These are phyloP conservation scores for Phoenicopterus ruber DNA, from an alignment of 2,113 vertebrate genomes.

Conservation along the genomic window DNA sequence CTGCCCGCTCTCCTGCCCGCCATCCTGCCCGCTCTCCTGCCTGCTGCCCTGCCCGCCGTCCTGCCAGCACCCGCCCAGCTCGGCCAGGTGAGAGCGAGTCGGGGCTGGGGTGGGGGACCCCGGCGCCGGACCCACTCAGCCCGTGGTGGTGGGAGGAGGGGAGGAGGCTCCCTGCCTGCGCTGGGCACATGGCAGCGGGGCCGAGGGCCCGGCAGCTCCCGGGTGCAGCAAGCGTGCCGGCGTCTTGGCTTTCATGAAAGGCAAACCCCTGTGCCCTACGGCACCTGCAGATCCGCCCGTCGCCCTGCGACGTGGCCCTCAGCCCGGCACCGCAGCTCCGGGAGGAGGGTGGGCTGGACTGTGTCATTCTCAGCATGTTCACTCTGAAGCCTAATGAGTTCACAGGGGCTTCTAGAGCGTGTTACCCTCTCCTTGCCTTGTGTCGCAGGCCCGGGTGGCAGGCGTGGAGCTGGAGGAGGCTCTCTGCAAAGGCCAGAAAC, in stretches of 20 bases:
- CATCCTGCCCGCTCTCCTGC: not conserved
- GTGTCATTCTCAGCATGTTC: fast-evolving
- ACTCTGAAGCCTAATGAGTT: not conserved
- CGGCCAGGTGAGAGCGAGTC: not conserved
- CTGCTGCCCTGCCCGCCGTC: too few species aligned
- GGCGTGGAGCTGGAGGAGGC: not conserved
- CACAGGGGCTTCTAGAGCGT: fast-evolving
- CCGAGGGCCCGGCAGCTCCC: fast-evolving
- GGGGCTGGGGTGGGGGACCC: not conserved
- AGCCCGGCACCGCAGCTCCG: fast-evolving
- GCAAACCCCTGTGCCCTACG: not conserved
- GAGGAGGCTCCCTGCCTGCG: not conserved
- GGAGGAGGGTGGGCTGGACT: not conserved
- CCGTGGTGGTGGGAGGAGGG: too few species aligned
- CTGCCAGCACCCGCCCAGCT: not conserved
- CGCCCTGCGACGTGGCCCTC: fast-evolving
- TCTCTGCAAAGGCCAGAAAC: not conserved
- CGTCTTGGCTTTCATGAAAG: fast-evolving
- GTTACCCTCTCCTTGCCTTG: not conserved
- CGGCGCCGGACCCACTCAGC: fast-evolving
- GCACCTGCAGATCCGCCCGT: fast-evolving
- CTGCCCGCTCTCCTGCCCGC: not conserved
- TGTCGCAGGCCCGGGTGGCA: not conserved
- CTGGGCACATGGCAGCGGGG: fast-evolving
- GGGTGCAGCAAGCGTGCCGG: fast-evolving